These are phyloP conservation scores for Onychorhynchus coronatus DNA, from an alignment of 2,113 vertebrate genomes.

Conservation along the genomic window DNA sequence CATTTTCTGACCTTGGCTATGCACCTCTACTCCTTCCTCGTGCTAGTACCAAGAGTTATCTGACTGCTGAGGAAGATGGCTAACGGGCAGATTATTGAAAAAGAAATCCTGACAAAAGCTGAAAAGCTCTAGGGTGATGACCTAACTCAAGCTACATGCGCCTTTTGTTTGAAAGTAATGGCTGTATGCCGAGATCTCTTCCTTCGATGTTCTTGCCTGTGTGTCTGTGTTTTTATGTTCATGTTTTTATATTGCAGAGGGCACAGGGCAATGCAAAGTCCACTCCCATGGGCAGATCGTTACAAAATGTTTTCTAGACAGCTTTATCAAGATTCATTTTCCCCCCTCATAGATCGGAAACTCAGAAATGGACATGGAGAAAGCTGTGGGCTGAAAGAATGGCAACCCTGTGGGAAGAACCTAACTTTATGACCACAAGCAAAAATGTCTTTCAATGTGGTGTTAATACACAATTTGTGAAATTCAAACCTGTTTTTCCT, in stretches of 20 bases:
- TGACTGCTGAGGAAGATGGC: not conserved
- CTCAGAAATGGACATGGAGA: not conserved
- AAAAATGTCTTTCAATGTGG: not conserved
- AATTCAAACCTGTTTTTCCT: not conserved
- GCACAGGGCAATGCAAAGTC: not conserved
- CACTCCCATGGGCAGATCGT: not conserved
- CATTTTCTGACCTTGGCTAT: not conserved
- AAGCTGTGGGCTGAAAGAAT: not conserved
- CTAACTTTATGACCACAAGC: not conserved
- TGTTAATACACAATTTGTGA: not conserved
- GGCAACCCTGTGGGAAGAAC: not conserved
- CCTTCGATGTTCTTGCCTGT: not conserved
- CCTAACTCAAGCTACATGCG: accelerated
- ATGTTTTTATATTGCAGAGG: not conserved
- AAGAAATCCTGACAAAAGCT: not conserved
- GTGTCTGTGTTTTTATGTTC: not conserved
- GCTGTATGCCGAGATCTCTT: not conserved
- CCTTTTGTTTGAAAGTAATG: not conserved
- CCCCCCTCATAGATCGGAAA: not conserved
- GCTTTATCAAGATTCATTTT: not conserved
- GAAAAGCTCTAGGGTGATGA: not conserved
- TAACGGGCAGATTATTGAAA: not conserved
- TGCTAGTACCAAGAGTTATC: not conserved
- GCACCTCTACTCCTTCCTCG: not conserved
- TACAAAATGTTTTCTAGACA: not conserved